Evolutionary conservation across 2,888 invertebrate genomes (phyloP).

Genomic region (Aproaerema taeniolella): DNA sequence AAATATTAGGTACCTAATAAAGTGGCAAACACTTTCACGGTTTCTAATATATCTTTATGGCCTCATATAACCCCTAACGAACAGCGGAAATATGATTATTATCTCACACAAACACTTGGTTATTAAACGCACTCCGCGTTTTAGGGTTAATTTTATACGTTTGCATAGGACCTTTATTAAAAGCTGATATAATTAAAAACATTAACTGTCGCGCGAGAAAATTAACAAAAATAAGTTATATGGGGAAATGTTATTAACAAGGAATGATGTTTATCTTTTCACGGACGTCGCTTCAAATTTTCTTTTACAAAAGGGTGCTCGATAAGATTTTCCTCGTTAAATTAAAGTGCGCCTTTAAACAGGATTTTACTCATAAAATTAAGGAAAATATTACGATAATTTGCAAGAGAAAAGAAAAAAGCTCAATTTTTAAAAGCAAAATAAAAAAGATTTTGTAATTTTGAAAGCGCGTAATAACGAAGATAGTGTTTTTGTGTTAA

Average conservation of each 20-base stretch:
- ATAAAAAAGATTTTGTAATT: no score
- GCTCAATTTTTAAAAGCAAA: no score
- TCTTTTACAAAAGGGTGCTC: conserved; percentile 19
- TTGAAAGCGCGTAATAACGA: no score
- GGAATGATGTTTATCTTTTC: conserved; percentile 4
- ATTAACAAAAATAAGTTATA: conserved; percentile 13
- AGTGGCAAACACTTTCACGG: conserved; percentile 37
- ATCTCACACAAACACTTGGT: conserved; percentile 27
- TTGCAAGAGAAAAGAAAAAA: no score
- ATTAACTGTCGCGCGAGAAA: conserved; percentile 24
- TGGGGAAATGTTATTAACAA: neutral
- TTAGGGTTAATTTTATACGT: conserved; percentile 49
- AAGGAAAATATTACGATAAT: conserved; percentile 9
- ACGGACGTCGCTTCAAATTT: conserved; percentile 18
- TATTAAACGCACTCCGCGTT: conserved; percentile 37
- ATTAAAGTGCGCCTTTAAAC: conserved; percentile 1
- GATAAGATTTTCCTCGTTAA: conserved; percentile 1
- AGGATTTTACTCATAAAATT: conserved; percentile 12
- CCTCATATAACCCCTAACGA: conserved; percentile 55
- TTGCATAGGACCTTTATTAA: conserved; percentile 47
- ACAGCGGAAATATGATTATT: conserved; percentile 59
- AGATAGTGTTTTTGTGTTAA: no score
- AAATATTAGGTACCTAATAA: conserved; percentile 66
- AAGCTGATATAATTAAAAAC: conserved; percentile 41
- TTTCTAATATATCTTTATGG: conserved; percentile 61